These are phyloP conservation scores for Gobiocypris rarus DNA, from an alignment of 2,113 vertebrate genomes.

Conservation along the genomic window DNA sequence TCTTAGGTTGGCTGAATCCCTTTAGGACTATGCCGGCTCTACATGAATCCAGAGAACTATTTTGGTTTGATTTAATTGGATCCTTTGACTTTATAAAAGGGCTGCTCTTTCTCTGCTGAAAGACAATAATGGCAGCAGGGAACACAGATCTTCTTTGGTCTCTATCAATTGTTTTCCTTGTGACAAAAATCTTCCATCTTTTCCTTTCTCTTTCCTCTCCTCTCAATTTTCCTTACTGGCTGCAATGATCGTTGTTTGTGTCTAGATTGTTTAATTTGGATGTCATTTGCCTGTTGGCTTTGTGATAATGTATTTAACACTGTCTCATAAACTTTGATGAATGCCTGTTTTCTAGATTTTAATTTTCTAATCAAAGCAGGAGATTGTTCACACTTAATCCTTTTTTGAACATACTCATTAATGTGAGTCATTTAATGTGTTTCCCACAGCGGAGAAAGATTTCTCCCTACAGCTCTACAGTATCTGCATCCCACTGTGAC, in stretches of 20 bases:
- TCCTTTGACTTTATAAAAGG: background rate
- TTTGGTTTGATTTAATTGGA: background rate
- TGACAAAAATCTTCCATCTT: background rate
- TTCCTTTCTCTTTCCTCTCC: background rate
- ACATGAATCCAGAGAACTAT: background rate
- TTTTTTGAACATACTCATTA: background rate
- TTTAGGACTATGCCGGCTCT: background rate
- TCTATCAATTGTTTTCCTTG: background rate
- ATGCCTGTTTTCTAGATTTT: background rate
- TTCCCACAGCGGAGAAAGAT: background rate
- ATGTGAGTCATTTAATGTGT: background rate
- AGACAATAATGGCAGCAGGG: background rate
- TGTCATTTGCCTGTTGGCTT: background rate
- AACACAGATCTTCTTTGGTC: background rate
- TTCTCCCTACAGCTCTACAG: background rate
- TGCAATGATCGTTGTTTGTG: background rate
- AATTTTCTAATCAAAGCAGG: background rate
- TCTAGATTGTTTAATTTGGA: slow-evolving; percentile 14
- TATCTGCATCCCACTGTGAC: background rate
- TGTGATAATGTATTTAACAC: background rate
- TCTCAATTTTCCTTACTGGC: background rate
- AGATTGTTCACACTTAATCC: background rate
- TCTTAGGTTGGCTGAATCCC: background rate
- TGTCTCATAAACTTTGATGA: background rate
- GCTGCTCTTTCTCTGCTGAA: background rate